Evolutionary conservation across 2,113 vertebrate genomes (phyloP).

Genomic region (Tragelaphus strepsiceros): DNA sequence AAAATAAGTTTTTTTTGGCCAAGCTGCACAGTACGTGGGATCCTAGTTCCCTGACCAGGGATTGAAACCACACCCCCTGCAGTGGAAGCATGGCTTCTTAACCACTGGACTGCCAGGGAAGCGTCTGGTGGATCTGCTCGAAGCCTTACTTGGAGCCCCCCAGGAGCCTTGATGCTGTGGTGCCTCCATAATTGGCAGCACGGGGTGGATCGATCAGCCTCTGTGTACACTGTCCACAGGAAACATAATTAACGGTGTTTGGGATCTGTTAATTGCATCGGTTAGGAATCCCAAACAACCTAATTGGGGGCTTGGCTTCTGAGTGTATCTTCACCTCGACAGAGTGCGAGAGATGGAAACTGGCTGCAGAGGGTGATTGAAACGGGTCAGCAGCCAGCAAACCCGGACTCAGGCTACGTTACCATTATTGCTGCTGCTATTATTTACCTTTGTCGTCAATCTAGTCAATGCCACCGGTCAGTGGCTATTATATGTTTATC

Average conservation of each 20-base stretch:
- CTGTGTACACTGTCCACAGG: slow-evolving; percentile 64
- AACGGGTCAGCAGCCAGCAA: background rate
- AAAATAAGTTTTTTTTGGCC: background rate
- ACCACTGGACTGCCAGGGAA: background rate
- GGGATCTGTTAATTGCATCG: slow-evolving; percentile 58
- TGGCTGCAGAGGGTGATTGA: background rate
- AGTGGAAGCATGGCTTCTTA: background rate
- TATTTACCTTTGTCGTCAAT: background rate
- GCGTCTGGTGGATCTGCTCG: accelerated
- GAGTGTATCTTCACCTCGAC: background rate
- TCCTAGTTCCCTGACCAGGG: background rate
- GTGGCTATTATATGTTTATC: background rate
- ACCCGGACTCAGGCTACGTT: background rate
- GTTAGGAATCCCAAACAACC: slow-evolving; percentile 67
- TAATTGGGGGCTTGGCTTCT: slow-evolving; percentile 40
- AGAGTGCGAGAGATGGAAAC: background rate
- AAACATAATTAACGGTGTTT: slow-evolving; percentile 71
- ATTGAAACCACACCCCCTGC: background rate
- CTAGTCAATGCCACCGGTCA: background rate
- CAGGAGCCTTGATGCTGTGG: background rate
- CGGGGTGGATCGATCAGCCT: slow-evolving; percentile 49
- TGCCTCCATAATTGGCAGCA: slow-evolving; percentile 23
- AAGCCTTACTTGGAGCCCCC: background rate
- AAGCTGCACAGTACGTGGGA: background rate
- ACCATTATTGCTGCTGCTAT: background rate